Evolutionary conservation across 2,113 vertebrate species (phyloP).

Genomic region (Eubucco bourcierii): DNA sequence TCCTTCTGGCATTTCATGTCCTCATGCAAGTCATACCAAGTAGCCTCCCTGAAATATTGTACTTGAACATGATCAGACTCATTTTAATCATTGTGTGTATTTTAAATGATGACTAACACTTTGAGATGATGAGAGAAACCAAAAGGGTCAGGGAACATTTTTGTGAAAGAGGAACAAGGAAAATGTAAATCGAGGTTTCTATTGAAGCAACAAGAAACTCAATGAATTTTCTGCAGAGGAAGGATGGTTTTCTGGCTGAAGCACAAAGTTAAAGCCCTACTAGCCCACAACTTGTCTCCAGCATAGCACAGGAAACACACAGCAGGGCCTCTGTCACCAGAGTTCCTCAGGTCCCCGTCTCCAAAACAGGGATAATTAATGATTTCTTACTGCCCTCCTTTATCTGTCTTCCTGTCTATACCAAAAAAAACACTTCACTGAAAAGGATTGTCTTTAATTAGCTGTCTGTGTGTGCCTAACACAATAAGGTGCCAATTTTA

Average conservation of each 20-base stretch:
- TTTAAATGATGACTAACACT: slow-evolving; percentile 69
- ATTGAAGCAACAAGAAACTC: slow-evolving; percentile 12
- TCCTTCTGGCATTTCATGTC: slow-evolving; percentile 78
- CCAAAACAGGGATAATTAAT: neutral
- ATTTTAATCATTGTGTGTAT: slow-evolving; percentile 68
- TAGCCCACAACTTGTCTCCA: neutral
- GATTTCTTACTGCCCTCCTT: neutral
- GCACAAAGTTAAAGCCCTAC: neutral
- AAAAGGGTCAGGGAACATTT: slow-evolving; percentile 7
- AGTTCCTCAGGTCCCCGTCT: neutral
- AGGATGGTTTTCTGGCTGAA: neutral
- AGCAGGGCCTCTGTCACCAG: neutral
- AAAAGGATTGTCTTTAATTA: slow-evolving; percentile 45
- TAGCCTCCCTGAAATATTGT: slow-evolving; percentile 68
- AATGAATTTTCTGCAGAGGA: neutral
- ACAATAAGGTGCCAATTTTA: slow-evolving; percentile 58
- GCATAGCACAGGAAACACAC: neutral
- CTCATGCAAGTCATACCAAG: slow-evolving; percentile 71
- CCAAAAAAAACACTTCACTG: slow-evolving; percentile 28
- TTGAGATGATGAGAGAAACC: slow-evolving; percentile 56
- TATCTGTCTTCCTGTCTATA: neutral
- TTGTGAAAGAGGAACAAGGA: slow-evolving; percentile 19
- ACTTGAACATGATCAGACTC: slow-evolving; percentile 77
- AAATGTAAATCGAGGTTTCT: slow-evolving; percentile 9
- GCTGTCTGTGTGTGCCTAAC: slow-evolving; percentile 25